Evolutionary conservation across 92 coral and sea anemone genomes (phyloP).

Genomic region (Bergia sp.): DNA sequence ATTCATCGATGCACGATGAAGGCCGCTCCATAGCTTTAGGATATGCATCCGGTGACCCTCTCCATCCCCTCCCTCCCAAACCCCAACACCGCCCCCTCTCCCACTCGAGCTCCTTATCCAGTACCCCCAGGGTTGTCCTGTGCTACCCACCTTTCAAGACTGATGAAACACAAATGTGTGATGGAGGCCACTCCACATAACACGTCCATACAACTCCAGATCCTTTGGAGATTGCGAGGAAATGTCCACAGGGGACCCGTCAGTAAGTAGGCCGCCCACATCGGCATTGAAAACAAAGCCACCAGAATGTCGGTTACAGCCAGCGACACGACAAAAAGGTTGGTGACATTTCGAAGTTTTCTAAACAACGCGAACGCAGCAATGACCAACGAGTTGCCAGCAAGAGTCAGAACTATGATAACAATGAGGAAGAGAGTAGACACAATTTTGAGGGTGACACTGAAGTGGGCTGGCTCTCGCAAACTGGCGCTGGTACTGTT

Average conservation of each 20-base stretch:
- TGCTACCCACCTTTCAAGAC: constrained; percentile 73
- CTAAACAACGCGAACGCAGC: constrained; percentile 78
- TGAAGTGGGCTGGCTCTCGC: constrained; percentile 43
- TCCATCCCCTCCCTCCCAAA: too few species aligned
- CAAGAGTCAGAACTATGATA: constrained; percentile 69
- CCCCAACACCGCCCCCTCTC: not conserved
- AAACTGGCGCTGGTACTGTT: constrained; percentile 21
- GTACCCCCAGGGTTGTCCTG: too few species aligned
- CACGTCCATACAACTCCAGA: constrained; percentile 88
- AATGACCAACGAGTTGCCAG: constrained; percentile 79
- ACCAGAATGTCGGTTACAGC: constrained; percentile 85
- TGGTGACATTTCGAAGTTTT: constrained; percentile 79
- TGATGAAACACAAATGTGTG: constrained; percentile 78
- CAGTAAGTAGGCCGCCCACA: constrained; percentile 81
- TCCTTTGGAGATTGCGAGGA: constrained; percentile 55
- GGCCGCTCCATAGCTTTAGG: too few species aligned
- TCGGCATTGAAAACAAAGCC: constrained; percentile 90
- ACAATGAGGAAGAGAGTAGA: constrained; percentile 67
- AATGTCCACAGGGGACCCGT: constrained; percentile 80
- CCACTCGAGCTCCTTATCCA: not conserved
- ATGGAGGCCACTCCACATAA: constrained; percentile 90
- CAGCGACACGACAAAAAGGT: constrained; percentile 78
- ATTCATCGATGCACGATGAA: too few species aligned
- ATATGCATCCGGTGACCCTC: too few species aligned
- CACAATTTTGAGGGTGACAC: constrained; percentile 56